Conservation (phyloP, 2,888 invertebrate species). For the Mythimna ferrago region DNA sequence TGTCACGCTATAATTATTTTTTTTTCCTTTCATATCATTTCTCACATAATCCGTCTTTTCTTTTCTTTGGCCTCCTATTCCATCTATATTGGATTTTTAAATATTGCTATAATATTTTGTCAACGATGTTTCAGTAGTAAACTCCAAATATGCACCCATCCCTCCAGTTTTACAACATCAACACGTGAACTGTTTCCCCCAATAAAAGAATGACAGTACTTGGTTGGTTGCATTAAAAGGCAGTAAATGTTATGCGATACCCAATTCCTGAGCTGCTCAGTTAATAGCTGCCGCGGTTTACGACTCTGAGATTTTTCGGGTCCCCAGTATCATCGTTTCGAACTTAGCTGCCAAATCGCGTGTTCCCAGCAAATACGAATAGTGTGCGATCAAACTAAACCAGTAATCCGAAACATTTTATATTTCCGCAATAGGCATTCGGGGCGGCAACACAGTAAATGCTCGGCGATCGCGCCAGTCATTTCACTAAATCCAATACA, state of each 20-base stretch:
- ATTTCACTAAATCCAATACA: constrained; percentile 90
- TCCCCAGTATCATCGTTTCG: constrained; percentile 63
- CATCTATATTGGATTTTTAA: not conserved
- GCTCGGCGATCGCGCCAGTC: constrained; percentile 83
- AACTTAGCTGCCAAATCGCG: constrained; percentile 73
- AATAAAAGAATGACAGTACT: constrained; percentile 62
- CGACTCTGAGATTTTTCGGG: constrained; percentile 66
- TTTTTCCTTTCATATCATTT: too few species aligned
- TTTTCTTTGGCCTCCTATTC: too few species aligned
- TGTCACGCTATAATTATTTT: too few species aligned
- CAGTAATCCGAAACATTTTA: constrained; percentile 81
- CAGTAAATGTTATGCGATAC: constrained; percentile 63
- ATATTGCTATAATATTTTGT: constrained; percentile 39
- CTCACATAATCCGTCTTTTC: too few species aligned
- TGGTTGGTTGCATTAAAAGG: constrained; percentile 67
- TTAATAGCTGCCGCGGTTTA: constrained; percentile 63
- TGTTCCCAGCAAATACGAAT: constrained; percentile 74
- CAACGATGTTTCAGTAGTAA: constrained; percentile 49
- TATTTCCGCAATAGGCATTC: constrained; percentile 83
- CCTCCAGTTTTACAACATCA: constrained; percentile 54
- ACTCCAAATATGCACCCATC: constrained; percentile 58
- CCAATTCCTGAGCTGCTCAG: constrained; percentile 63
- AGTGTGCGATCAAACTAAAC: constrained; percentile 76
- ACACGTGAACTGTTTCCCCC: constrained; percentile 59
- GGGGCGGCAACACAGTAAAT: constrained; percentile 78